phyloP scores from a whole-genome alignment of 2,888 invertebrate species.

The Malthinus seriepunctatus region DNA sequence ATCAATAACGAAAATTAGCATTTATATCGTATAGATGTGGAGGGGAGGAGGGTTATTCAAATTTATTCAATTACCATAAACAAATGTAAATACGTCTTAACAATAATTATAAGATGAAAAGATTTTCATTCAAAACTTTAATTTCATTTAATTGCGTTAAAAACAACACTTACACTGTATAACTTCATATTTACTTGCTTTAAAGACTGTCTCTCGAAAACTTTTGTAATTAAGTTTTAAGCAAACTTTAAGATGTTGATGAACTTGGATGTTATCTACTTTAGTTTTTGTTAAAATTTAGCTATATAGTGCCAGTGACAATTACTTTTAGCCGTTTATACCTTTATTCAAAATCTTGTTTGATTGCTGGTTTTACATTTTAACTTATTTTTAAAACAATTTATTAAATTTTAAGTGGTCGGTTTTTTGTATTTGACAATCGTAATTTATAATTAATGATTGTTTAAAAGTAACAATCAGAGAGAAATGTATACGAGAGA shows the following conservation, averaged over 20 bases:
- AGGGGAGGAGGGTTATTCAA: not conserved
- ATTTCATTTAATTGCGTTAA: constrained; percentile 17
- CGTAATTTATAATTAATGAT: too few species aligned
- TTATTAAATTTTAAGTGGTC: not conserved
- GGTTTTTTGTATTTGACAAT: constrained; percentile 3
- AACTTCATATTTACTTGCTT: constrained; percentile 23
- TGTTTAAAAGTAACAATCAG: constrained; percentile 7
- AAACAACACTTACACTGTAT: constrained; percentile 13
- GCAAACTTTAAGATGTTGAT: constrained; percentile 18
- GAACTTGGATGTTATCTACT: constrained; percentile 15
- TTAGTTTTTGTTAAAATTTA: constrained; percentile 18
- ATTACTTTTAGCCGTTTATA: not conserved
- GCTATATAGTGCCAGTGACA: not conserved
- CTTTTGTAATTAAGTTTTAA: constrained; percentile 22
- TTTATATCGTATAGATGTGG: not conserved
- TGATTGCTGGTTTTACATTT: not conserved
- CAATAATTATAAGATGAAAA: not conserved
- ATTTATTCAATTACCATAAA: constrained; percentile 1
- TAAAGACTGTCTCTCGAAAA: constrained; percentile 17
- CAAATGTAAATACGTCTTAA: constrained; percentile 3
- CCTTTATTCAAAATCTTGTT: not conserved
- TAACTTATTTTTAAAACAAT: not conserved
- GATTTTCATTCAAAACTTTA: constrained; percentile 13
- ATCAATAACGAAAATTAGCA: not conserved
- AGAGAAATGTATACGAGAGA: constrained; percentile 8